phyloP scores from a whole-genome alignment of 35 echinoderm and acorn worm species.

The Heliocidaris erythrogramma region DNA sequence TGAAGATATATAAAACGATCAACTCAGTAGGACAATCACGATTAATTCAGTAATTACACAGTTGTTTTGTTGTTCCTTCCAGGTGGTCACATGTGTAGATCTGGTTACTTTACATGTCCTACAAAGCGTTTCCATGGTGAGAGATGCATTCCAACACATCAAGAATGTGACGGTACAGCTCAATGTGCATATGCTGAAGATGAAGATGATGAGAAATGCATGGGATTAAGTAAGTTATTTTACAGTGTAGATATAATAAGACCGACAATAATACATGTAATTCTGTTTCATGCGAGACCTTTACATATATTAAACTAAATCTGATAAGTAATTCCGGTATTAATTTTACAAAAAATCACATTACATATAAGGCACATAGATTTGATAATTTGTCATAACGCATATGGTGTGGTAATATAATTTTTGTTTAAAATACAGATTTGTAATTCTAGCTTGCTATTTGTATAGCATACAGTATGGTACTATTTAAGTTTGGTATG shows the following conservation, averaged over 20 bases:
- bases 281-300: not conserved
- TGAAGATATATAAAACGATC: no score
- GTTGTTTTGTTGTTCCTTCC: not conserved
- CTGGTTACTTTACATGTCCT: conserved; percentile 61
- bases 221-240: not conserved
- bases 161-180: conserved; percentile 74
- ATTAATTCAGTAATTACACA: no score
- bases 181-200: conserved; percentile 83
- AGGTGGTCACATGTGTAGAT: conserved; percentile 50
- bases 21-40: no score
- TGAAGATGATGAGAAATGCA: conserved; percentile 62
- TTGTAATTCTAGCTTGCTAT: no score
- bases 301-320: not conserved
- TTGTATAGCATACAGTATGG: no score
- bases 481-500: no score
- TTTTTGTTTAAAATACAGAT: no score
- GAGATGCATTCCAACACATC: conserved; percentile 57
- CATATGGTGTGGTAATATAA: no score
- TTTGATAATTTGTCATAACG: no score
- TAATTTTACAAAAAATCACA: no score
- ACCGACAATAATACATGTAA: not conserved
- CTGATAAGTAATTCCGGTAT: no score
- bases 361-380: no score
- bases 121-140: conserved; percentile 36
- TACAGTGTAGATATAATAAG: not conserved